Base-by-base conservation (phyloP, 2,113 vertebrate species). In the Trinectes maculatus region DNA sequence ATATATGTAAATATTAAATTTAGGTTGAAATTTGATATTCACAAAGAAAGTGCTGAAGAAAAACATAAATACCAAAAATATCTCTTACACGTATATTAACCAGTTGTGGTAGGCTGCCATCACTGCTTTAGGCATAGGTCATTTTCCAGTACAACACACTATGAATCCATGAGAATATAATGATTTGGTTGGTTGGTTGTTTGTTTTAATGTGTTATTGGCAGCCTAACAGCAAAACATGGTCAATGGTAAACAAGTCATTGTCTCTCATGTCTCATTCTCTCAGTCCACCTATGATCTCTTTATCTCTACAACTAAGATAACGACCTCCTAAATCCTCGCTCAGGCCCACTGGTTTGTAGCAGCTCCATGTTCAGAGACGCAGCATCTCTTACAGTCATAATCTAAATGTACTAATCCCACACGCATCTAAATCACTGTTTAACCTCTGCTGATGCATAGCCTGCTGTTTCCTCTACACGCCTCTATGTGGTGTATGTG, bases 371-470 rank as follows among this genome's bases (percentile, higher is more conserved):
- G 25, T 66, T 52, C 47, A 49, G 22, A 55, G 52, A 51, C 62
- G 26, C 21, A 52, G 3, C 46, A 53, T 73, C 46, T 5, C 22
- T 68, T 71, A 65, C 51, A 74, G 13, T 73, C 64, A 51, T 89
- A 73, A 87, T 87, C 79, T 82, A 71, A 61, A n/a, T 40, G 54
- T 49, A 79, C 80, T 73, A 84, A 87, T 88, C 73, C 54, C 60
- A 73, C 26, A 65, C 73, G 53, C 37, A 71, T 68, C 43, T 46
- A 10, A 59, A 71, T 74, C 44, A 74, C 29, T 34, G 31, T 26
- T 69, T 76, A 82, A 87, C 85, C 69, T 71, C 44, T 36, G 24
- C 29, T 74, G 79, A 52, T 57, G 18, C 31, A 33, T 29, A 74
- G 46, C 54, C 47, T 66, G 44, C 61, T 67, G 29, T 73, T 73